Evolutionary conservation across 1,140 invertebrate genomes (phyloP).

Genomic region (Habropoda laboriosa): DNA sequence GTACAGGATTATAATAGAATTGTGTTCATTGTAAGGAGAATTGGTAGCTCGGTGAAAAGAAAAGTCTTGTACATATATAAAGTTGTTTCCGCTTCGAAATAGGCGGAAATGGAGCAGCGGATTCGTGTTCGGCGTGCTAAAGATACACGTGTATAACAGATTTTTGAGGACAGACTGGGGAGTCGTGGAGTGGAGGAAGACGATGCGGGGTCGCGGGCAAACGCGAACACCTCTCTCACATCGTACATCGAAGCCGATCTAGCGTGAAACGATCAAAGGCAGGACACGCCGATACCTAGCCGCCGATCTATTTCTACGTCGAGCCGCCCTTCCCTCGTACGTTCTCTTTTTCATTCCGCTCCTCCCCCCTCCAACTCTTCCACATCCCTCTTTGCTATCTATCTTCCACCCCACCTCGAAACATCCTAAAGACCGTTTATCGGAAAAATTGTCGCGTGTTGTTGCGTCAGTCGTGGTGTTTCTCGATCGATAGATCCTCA

Average conservation of each 20-base stretch:
- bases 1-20: no score
- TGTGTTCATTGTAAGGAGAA: no score
- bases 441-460: background rate
- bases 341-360: background rate
- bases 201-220: background rate
- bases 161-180: conserved; percentile 4
- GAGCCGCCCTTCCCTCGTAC: background rate
- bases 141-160: background rate
- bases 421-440: conserved; percentile 22
- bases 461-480: no score
- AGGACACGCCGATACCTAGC: conserved; percentile 30
- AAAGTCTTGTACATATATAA: no score
- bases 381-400: background rate
- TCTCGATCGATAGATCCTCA: background rate
- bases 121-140: background rate
- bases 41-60: no score
- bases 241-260: conserved; percentile 28
- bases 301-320: conserved; percentile 52
- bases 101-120: no score
- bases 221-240: background rate
- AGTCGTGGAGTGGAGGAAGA: no score
- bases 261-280: conserved; percentile 64
- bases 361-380: no score
- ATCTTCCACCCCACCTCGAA: no score
- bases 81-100: no score